Evolutionary conservation across 2,888 invertebrate genomes (phyloP).

Genomic region (Orthosia incerta): DNA sequence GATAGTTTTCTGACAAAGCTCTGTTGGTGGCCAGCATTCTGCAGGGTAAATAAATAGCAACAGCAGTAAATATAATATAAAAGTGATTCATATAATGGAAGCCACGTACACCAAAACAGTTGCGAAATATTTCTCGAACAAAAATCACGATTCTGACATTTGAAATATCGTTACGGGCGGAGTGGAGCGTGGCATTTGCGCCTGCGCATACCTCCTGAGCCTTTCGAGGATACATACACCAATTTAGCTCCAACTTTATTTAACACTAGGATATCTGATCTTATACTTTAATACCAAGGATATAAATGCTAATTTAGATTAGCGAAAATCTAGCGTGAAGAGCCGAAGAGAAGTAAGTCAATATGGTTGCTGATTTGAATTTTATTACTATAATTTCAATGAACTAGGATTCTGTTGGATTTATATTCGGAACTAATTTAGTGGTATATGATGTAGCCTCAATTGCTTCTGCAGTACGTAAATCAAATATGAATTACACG

Average conservation of each 20-base stretch:
- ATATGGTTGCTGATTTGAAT: slow-evolving; percentile 49
- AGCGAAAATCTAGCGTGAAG: slow-evolving; percentile 12
- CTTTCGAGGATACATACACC: slow-evolving; percentile 70
- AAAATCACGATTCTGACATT: slow-evolving; percentile 91
- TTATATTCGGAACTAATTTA: slow-evolving; percentile 47
- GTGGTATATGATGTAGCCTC: slow-evolving; percentile 11
- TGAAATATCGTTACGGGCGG: slow-evolving; percentile 84
- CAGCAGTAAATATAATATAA: slow-evolving; percentile 28
- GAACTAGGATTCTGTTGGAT: slow-evolving; percentile 35
- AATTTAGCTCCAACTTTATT: slow-evolving; percentile 56
- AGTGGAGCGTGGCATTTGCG: slow-evolving; percentile 86
- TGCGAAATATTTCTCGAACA: slow-evolving; percentile 86
- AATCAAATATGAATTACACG: slow-evolving; percentile 33
- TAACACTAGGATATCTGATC: slow-evolving; percentile 36
- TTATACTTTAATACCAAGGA: slow-evolving; percentile 26
- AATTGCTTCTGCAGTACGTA: slow-evolving; percentile 26
- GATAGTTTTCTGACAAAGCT: slow-evolving; percentile 2
- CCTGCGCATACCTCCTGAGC: slow-evolving; percentile 79
- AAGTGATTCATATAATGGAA: slow-evolving; percentile 60
- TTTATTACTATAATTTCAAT: slow-evolving; percentile 61
- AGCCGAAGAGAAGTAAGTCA: slow-evolving; percentile 26
- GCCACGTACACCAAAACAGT: slow-evolving; percentile 67
- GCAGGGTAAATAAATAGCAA: slow-evolving; percentile 5
- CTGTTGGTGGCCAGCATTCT: slow-evolving; percentile 19
- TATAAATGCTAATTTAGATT: slow-evolving; percentile 43